Conservation (phyloP, 1,140 invertebrate species). For the Eriocheir sinensis region DNA sequence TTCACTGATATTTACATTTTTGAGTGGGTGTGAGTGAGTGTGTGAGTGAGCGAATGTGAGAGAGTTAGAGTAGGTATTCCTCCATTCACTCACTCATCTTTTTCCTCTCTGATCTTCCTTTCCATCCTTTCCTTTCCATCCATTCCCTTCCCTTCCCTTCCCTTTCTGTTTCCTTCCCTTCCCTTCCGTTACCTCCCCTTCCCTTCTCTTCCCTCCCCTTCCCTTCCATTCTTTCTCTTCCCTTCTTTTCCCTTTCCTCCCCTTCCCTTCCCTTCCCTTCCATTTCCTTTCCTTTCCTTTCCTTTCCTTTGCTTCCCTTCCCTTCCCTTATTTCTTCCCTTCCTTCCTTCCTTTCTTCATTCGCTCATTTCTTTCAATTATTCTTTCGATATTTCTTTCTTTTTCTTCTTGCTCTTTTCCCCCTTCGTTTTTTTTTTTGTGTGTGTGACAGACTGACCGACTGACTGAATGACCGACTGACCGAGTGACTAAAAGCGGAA, state of each 20-base stretch:
- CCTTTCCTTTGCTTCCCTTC: neutral
- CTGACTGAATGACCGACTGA: no score
- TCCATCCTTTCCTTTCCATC: neutral
- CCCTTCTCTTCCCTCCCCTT: neutral
- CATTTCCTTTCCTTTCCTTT: neutral
- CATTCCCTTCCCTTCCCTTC: neutral
- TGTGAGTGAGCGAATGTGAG: neutral
- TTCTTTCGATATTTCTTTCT: no score
- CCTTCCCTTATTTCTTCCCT: neutral
- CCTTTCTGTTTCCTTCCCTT: neutral
- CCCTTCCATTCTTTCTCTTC: no score
- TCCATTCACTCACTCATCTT: no score
- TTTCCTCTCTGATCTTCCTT: no score
- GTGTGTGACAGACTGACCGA: no score
- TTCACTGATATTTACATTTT: no score
- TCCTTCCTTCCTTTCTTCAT: neutral
- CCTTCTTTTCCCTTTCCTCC: neutral
- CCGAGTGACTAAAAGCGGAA: no score
- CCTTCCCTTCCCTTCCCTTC: neutral
- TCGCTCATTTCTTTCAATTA: neutral
- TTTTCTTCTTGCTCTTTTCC: neutral
- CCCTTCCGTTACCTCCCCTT: no score
- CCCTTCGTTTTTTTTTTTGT: neutral
- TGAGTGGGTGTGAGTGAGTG: no score
- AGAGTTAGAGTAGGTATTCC: no score